Base-by-base conservation (phyloP, 1,140 invertebrate genomes). In the Reticulitermes speratus region DNA sequence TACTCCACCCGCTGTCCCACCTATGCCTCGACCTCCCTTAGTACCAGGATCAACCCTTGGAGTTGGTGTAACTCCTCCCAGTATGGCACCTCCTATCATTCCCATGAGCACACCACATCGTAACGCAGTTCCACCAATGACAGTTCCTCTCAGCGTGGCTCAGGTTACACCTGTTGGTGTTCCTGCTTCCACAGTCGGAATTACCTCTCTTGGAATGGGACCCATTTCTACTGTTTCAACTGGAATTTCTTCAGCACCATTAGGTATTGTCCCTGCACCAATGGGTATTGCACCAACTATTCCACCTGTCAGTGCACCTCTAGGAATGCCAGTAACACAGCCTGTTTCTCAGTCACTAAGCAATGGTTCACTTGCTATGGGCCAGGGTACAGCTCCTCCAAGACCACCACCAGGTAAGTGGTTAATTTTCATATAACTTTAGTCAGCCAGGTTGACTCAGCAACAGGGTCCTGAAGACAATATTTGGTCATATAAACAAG, bases 61-160 rank as follows among this genome's bases (percentile, higher is more conserved):
- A 55, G 52, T 55, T 55, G 52, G 52, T 55, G 52, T 55, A 19
- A 12, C 52, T 19, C 52, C 16, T 55, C 19, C 52, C 52, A 55
- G 52, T 55, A 21, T 55, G 52, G 83, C 87, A 25, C 44, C 87
- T 85, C 32, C 88, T 44, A 83, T 85, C 32, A 84, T 86, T 32
- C 86, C 87, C 75, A 87, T 87, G n/a, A 69, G 81, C 52, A 38
- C 84, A 21, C n/a, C 12, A 19, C 83, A 44, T 1, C 83, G 30
- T 30, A 25, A 44, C 2, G 86, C 88, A 87, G 83, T 89, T 75
- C 89, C 90, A 86, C 88, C 89, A 44, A 87, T 89, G 83, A 30
- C 48, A 21, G 52, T 75, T 75, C 65, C 65, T 30, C 65, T 75
- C 25, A 30, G 65, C 30, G n/a, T 84, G 45, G 44, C 30, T 16